phyloP scores from a whole-genome alignment of 2,113 vertebrate genomes.

The Elaphurus davidianus region DNA sequence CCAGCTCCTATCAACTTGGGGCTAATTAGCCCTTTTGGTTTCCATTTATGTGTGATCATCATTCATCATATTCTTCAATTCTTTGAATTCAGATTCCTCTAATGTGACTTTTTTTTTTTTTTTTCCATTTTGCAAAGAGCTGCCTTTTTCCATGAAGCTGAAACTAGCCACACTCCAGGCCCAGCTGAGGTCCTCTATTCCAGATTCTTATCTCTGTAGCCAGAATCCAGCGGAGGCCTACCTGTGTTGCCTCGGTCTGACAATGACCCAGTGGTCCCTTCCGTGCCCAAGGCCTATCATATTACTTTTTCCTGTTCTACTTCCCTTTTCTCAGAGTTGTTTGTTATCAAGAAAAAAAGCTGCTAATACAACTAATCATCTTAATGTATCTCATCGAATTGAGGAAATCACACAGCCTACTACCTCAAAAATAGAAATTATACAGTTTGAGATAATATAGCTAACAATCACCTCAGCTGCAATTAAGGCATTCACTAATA shows the following conservation, averaged over 20 bases:
- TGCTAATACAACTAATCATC: background rate
- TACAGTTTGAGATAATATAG: conserved; percentile 11
- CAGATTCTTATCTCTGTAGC: background rate
- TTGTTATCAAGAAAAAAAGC: background rate
- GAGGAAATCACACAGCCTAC: background rate
- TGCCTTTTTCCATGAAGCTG: background rate
- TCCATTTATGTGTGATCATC: background rate
- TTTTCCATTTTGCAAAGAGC: background rate
- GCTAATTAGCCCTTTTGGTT: background rate
- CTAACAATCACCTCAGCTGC: background rate
- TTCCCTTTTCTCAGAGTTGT: background rate
- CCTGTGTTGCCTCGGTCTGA: background rate
- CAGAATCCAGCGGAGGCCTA: background rate
- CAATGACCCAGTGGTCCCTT: background rate
- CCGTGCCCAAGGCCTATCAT: background rate
- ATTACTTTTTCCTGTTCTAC: background rate
- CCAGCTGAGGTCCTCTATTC: background rate
- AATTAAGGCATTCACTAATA: background rate
- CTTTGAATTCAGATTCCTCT: background rate
- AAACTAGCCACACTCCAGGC: background rate
- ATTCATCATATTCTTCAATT: background rate
- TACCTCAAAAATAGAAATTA: background rate
- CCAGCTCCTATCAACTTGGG: background rate
- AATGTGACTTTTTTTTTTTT: background rate
- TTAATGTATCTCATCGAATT: background rate